Evolutionary conservation across 2,797 vertebrate species (phyloP), one percentile per base, ranked within the genome.

Genomic region (Sebastes taczanowskii): DNA sequence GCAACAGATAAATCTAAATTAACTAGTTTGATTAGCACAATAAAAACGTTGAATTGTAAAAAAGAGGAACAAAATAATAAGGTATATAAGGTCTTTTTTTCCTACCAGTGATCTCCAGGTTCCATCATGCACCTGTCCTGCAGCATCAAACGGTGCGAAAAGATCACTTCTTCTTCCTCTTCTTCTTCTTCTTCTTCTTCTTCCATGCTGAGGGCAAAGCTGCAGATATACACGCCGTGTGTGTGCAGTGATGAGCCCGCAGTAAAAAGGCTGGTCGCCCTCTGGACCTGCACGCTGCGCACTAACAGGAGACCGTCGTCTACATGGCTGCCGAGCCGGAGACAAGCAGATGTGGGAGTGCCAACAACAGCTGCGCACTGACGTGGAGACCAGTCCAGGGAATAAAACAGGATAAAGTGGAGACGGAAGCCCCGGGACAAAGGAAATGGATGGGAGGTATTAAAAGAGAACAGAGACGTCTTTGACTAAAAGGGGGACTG

Each of bases 321-420:
- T 85, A 7, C 29, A 81, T 82, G 86, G 80, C 88, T 5, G 85
- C 84, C 34, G 81, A 81, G 81, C 88, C 10, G 83, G 83, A 88
- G 70, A 61, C 49, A 3, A 80, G 87, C 90, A 88, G 89, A 89
- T 91, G 90, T 89, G 85, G 92, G 89, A 89, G 90, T 64, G 90
- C 79, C 86, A 18, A 79, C 78, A 86, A 76, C 92, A 88, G 92
- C 90, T 92, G 91, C 91, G 82, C 88, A 84, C 86, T 86, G 86
- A 80, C 80, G 35, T 38, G 73, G 72, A 70, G 76, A 81, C 79
- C 84, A 6, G 86, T 77, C 75, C 78, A 1, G 18, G 13, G 67
- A 73, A 46, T 18, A 58, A 68, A 71, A 67, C 71, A 14, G 81
- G 60, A 63, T 7, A 20, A 78, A 88, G 82, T 82, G 81, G 60